These are phyloP conservation scores for Dusona sp. DNA, from an alignment of 2,888 invertebrate genomes.

Conservation along the genomic window DNA sequence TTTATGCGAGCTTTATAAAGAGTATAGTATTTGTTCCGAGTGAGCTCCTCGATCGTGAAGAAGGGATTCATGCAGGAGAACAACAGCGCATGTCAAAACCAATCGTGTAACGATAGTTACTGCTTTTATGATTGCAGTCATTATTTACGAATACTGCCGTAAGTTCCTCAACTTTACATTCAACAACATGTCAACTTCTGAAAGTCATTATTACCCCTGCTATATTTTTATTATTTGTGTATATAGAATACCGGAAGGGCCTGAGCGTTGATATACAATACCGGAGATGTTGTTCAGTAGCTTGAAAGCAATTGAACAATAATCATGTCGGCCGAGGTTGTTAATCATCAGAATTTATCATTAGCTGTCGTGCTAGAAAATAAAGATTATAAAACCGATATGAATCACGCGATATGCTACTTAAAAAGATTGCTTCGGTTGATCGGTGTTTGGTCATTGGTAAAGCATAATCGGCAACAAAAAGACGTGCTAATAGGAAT, in stretches of 20 bases:
- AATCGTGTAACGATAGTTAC: background rate
- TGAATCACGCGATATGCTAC: slow-evolving; percentile 55
- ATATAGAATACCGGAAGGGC: background rate
- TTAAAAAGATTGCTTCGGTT: slow-evolving; percentile 58
- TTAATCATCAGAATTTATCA: background rate
- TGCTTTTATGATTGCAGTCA: background rate
- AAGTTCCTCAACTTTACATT: background rate
- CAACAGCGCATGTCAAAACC: background rate
- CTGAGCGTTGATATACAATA: background rate
- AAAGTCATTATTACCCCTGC: background rate
- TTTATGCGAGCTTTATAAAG: background rate
- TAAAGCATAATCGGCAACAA: slow-evolving; percentile 36
- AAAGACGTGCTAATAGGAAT: slow-evolving; percentile 33
- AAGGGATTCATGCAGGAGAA: background rate
- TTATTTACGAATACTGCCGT: background rate
- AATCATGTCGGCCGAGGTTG: slow-evolving; percentile 18
- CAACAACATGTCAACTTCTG: background rate
- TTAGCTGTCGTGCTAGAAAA: background rate
- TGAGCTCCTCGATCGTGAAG: background rate
- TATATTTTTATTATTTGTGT: background rate
- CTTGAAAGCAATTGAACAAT: slow-evolving; percentile 17
- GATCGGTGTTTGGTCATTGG: slow-evolving; percentile 68
- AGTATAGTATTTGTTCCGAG: background rate
- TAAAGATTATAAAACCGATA: slow-evolving; percentile 41
- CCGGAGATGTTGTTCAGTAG: slow-evolving; percentile 2